Percentiles rank a stretch among this genome's conserved stretches.
phyloP scores from a whole-genome alignment of 2,113 vertebrate genomes.

The Pyxicephalus adspersus region DNA sequence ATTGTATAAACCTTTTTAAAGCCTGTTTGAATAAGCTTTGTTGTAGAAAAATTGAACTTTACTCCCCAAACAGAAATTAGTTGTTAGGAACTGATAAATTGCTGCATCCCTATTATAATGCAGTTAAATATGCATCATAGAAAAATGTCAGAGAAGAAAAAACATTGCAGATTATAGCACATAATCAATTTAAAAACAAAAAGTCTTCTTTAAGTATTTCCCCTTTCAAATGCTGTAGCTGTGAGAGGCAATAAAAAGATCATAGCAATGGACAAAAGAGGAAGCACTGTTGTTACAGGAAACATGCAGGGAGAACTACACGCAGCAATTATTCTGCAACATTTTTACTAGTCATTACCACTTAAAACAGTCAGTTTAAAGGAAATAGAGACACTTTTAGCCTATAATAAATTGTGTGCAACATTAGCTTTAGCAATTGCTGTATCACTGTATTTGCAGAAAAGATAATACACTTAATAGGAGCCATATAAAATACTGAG shows the following conservation, averaged over 20 bases:
- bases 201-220: background rate
- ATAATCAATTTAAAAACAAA: background rate
- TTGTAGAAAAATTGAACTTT: too few relatives aligned
- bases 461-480: conserved; percentile 32
- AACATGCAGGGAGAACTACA: background rate
- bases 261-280: conserved; percentile 13
- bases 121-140: too few relatives aligned
- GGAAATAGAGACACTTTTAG: conserved; percentile 12
- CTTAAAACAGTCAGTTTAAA: conserved; percentile 30
- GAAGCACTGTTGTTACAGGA: conserved; percentile 24
- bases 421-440: background rate
- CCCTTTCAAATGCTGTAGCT: background rate
- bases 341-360: conserved; percentile 23
- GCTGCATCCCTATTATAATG: too few relatives aligned
- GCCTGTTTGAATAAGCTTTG: too few relatives aligned
- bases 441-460: conserved; percentile 1
- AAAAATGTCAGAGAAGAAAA: too few relatives aligned
- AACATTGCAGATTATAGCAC: background rate
- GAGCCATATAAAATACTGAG: conserved; percentile 14
- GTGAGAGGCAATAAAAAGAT: conserved; percentile 15
- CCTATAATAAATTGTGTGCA: conserved; percentile 3
- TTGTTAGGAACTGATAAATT: too few relatives aligned
- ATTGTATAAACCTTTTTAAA: too few relatives aligned
- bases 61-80: too few relatives aligned
- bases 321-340: conserved; percentile 21